These are phyloP conservation scores for Adelosebastes latens DNA, from an alignment of 2,797 vertebrate genomes.

Conservation along the genomic window DNA sequence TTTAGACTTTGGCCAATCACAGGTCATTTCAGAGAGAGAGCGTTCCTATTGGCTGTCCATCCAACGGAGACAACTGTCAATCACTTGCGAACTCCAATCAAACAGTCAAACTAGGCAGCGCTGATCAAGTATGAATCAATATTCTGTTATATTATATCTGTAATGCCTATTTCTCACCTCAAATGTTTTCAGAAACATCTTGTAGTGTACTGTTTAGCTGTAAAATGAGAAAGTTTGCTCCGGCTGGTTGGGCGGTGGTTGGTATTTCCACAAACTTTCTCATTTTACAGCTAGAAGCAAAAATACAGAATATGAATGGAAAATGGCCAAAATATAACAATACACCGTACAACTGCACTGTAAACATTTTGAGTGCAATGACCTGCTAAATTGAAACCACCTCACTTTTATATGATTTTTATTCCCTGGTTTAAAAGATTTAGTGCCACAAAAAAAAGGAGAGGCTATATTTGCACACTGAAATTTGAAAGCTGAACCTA, in stretches of 20 bases:
- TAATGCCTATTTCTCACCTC: too few species aligned
- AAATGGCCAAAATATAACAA: not conserved
- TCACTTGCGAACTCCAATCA: too few species aligned
- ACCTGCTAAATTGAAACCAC: not conserved
- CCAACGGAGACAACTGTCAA: fast-evolving
- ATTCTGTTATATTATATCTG: too few species aligned
- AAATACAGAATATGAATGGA: not conserved
- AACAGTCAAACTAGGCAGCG: fast-evolving
- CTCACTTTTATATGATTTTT: not conserved
- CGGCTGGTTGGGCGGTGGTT: fast-evolving
- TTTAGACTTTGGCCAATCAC: too few species aligned
- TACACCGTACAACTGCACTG: not conserved
- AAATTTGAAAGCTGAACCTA: not conserved
- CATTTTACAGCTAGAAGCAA: too few species aligned
- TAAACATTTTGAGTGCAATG: not conserved
- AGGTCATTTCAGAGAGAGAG: too few species aligned
- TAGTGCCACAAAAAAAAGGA: not conserved
- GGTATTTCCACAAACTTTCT: too few species aligned
- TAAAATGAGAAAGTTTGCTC: too few species aligned
- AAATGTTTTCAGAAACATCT: too few species aligned
- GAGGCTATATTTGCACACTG: not conserved
- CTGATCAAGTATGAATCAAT: too few species aligned
- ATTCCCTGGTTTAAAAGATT: not conserved
- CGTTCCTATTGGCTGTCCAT: too few species aligned
- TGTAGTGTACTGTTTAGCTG: fast-evolving